phyloP scores from a whole-genome alignment of 2,888 invertebrate species.

The Ypsolopha sequella region DNA sequence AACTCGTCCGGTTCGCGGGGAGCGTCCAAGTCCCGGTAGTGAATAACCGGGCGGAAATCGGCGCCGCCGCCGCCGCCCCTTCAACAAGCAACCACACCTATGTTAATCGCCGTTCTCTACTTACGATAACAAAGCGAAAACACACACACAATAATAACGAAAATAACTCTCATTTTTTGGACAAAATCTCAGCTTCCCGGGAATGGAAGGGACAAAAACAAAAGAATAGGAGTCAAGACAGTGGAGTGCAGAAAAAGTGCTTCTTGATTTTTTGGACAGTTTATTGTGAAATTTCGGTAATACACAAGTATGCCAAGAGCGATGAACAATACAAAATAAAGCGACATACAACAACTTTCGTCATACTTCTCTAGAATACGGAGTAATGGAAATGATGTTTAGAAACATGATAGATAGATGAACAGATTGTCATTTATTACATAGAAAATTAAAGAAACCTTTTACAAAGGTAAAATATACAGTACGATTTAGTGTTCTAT shows the following conservation, averaged over 20 bases:
- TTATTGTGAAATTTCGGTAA: conserved; percentile 22
- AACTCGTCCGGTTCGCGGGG: conserved; percentile 92
- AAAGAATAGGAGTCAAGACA: conserved; percentile 2
- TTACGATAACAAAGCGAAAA: neutral
- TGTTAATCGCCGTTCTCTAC: conserved; percentile 6
- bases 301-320: no score
- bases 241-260: neutral
- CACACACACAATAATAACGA: neutral
- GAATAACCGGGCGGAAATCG: conserved; percentile 90
- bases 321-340: no score
- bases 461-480: no score
- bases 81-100: conserved; percentile 65
- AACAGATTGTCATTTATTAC: no score
- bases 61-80: conserved; percentile 79
- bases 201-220: conserved; percentile 9
- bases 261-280: conserved; percentile 19
- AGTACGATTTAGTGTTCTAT: no score
- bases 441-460: no score
- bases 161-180: neutral
- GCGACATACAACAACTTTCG: no score
- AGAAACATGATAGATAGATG: no score
- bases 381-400: no score
- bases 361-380: no score
- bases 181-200: conserved; percentile 54
- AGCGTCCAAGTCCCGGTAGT: conserved; percentile 94